Percentiles rank a stretch among this genome's conserved stretches.
Evolutionary conservation across 2,888 invertebrate species (phyloP).

Genomic region (Perizoma affinitatum): DNA sequence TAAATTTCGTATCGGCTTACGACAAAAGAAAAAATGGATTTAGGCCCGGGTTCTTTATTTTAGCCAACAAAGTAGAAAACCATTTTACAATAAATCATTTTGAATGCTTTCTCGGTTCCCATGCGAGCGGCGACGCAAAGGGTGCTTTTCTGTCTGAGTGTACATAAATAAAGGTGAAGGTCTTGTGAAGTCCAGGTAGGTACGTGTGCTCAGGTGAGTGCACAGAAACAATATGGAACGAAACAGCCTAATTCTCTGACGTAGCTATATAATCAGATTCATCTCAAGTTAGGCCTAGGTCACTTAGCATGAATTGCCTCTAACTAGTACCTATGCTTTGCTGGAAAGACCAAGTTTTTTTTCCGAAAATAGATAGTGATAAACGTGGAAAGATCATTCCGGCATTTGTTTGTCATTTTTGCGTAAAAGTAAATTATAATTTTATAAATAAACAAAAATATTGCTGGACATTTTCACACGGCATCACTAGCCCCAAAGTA

Average conservation of each 20-base stretch:
- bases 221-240: conserved; percentile 41
- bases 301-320: too few relatives aligned
- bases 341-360: too few relatives aligned
- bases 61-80: conserved; percentile 84
- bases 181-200: conserved; percentile 79
- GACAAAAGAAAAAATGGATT: conserved; percentile 71
- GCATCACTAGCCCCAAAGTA: too few relatives aligned
- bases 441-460: too few relatives aligned
- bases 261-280: too few relatives aligned
- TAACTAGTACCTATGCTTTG: too few relatives aligned
- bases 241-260: conserved; percentile 36
- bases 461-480: too few relatives aligned
- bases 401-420: too few relatives aligned
- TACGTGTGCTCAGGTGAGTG: conserved; percentile 62
- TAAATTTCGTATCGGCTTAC: conserved; percentile 62
- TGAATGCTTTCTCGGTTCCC: conserved; percentile 82
- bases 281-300: too few relatives aligned
- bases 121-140: conserved; percentile 81
- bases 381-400: too few relatives aligned
- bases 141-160: conserved; percentile 81
- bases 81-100: conserved; percentile 84
- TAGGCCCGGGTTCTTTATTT: conserved; percentile 82
- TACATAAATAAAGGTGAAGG: conserved; percentile 82
- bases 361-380: too few relatives aligned
- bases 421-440: too few relatives aligned